Conservation (phyloP, 2,797 vertebrate genomes). For the Crenichthys baileyi region DNA sequence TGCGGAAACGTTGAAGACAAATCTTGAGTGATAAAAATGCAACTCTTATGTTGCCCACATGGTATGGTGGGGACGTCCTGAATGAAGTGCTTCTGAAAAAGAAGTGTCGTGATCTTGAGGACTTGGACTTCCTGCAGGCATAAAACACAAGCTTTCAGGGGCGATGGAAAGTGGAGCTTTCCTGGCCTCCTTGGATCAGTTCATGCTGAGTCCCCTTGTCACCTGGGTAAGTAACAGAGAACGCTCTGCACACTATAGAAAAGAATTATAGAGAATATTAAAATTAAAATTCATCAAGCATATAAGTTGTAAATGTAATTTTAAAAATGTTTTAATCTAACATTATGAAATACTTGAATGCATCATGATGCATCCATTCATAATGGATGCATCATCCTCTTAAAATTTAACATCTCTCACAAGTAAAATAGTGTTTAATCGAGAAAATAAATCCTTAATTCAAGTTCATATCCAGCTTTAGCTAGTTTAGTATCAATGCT, state of each 20-base stretch:
- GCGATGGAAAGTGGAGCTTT: slow-evolving; percentile 90
- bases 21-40: background rate
- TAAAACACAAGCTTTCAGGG: background rate
- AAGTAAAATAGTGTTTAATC: too few relatives aligned
- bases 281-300: background rate
- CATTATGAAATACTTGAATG: background rate
- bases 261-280: background rate
- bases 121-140: slow-evolving; percentile 20
- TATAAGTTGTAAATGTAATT: background rate
- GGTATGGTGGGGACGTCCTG: slow-evolving; percentile 25
- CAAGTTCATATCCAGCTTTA: too few relatives aligned
- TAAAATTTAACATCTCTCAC: too few relatives aligned
- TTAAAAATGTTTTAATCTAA: background rate
- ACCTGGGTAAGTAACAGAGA: slow-evolving; percentile 86
- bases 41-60: slow-evolving; percentile 21
- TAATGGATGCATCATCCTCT: too few relatives aligned
- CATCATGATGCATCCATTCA: too few relatives aligned
- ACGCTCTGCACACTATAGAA: background rate
- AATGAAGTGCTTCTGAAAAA: slow-evolving; percentile 9
- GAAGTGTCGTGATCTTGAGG: background rate
- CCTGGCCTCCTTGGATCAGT: slow-evolving; percentile 86
- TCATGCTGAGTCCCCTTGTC: slow-evolving; percentile 92
- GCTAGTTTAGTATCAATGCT: too few relatives aligned
- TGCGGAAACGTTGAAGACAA: slow-evolving; percentile 20
- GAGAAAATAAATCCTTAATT: too few relatives aligned